Conservation (phyloP, 2,797 vertebrate species). For the Leptodactylus fallax region DNA sequence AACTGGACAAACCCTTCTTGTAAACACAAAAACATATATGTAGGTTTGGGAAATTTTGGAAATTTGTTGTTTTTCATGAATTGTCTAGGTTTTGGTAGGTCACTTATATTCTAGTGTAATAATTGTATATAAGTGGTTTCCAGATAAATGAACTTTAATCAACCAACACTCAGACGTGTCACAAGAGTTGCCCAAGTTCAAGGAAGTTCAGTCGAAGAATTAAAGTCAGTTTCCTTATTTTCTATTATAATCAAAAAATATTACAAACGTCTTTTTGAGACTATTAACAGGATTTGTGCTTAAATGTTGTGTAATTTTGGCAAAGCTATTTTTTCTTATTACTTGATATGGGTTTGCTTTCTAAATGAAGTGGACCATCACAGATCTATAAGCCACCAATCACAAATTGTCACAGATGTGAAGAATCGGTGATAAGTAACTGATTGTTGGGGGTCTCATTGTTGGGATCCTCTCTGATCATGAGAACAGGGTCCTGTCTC, state of each 20-base stretch:
- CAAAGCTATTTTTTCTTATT: too few relatives aligned
- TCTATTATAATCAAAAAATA: background rate
- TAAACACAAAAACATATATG: conserved; percentile 3
- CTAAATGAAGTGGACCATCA: too few relatives aligned
- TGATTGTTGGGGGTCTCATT: too few relatives aligned
- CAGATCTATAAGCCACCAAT: too few relatives aligned
- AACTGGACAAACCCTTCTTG: conserved; percentile 21
- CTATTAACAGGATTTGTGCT: too few relatives aligned
- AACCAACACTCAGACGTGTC: background rate
- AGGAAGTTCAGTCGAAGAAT: background rate
- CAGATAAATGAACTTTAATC: background rate
- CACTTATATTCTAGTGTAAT: background rate
- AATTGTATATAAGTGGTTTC: background rate
- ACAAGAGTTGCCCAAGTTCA: background rate
- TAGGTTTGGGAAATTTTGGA: background rate
- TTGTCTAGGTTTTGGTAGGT: too few relatives aligned
- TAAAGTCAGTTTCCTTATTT: background rate
- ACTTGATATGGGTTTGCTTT: background rate
- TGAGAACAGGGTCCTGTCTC: too few relatives aligned
- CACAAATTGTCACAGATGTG: too few relatives aligned
- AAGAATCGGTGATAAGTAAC: too few relatives aligned
- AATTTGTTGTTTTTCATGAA: background rate
- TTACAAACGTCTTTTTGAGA: too few relatives aligned
- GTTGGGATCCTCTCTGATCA: too few relatives aligned
- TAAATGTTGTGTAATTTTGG: too few relatives aligned